Conservation (phyloP, 2,113 vertebrate genomes). For the Otus sunia region DNA sequence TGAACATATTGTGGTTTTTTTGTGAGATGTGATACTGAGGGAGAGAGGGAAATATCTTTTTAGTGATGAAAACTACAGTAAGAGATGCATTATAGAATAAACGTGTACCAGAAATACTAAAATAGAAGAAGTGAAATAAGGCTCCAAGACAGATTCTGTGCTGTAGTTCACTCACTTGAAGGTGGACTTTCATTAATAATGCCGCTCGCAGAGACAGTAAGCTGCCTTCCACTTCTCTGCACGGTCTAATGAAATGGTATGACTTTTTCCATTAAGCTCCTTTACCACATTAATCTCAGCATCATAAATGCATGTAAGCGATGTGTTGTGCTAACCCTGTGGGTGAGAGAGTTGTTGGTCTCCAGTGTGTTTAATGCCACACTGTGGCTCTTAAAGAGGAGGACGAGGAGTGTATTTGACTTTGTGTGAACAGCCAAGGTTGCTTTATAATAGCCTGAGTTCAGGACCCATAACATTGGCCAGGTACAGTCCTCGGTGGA, state of each 20-base stretch:
- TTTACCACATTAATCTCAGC: not conserved
- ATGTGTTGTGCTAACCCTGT: not conserved
- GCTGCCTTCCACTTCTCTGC: not conserved
- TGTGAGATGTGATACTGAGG: not conserved
- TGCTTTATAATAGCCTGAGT: not conserved
- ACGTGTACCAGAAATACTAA: not conserved
- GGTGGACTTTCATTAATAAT: not conserved
- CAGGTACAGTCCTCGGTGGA: not conserved
- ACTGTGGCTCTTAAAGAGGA: not conserved
- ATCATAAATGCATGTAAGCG: accelerated
- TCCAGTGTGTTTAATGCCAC: not conserved
- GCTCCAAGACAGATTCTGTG: not conserved
- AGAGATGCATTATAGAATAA: not conserved
- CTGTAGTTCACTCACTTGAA: not conserved
- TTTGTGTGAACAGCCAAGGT: not conserved
- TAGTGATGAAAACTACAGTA: not conserved
- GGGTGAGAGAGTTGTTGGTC: not conserved
- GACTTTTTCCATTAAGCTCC: not conserved
- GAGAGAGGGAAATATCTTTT: not conserved
- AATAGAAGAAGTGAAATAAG: not conserved
- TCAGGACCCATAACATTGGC: not conserved
- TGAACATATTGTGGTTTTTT: not conserved
- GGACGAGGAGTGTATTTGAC: not conserved
- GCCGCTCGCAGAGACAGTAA: not conserved
- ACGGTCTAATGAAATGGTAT: not conserved